Base-by-base conservation (phyloP, 1,140 invertebrate genomes). In the Zeugodacus cucurbitae region DNA sequence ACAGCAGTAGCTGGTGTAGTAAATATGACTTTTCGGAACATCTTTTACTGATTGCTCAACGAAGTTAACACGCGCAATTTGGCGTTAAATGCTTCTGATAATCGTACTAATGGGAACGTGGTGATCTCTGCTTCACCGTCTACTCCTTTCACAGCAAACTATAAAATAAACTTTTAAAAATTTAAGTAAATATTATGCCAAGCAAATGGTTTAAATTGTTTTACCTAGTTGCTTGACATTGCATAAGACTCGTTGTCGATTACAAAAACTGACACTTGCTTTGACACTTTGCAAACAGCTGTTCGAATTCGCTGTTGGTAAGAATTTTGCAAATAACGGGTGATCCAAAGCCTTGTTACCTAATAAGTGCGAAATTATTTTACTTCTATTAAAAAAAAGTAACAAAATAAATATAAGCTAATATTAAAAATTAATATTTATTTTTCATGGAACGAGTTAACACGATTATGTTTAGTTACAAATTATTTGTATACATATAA, bases 1-100 rank as follows among this genome's bases (percentile, higher is more conserved):
- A 89, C 57, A 78, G 91, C 78, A 11, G 92, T 86, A 67, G 91
- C 70, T n/a, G 92, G 88, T 88, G 89, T 90, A 62, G 58, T 34
- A 37, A 87, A 29, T 29, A 82, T 26, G 29, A 82, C 34, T 86
- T 86, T 88, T 41, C 91, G 91, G 67, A 93, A 89, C 92, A 93
- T 93, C 88, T 88, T 89, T 11, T 17, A 82, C 11, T 29, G 44
- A 54, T 82, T 78, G 34, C 3, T 29, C 22, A 48, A 20, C 17
- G 22, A 29, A 22, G 70, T 37, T 78, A 3, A 11, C 20, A 44
- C 37, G 26, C 44, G 22, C 8, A 10, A 22, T 2, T 82, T 48
- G 74, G 41, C n/a, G 37, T 82, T 82, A 82, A 48, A 82, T 82
- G 41, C 74, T 44, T 48, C n/a, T 5, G 6, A 26, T 41, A 29